Evolutionary conservation across 2,113 vertebrate genomes (phyloP).

Genomic region (Phylloscopus whistleri): DNA sequence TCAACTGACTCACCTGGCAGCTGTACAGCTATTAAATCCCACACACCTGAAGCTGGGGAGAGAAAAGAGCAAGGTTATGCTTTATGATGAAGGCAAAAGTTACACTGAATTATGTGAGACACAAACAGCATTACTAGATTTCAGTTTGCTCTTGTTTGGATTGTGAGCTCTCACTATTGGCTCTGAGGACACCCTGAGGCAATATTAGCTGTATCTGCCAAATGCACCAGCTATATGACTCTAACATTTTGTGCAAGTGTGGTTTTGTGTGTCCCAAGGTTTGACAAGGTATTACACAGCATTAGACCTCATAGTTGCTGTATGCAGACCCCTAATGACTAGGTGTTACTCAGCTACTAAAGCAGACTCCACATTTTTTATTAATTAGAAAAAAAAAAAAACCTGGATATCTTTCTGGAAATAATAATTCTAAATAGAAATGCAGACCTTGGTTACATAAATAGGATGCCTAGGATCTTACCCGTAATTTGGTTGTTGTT

Average conservation of each 20-base stretch:
- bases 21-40: neutral
- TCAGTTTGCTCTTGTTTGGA: neutral
- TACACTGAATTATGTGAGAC: neutral
- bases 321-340: neutral
- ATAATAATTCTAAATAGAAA: neutral
- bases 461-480: neutral
- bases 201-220: neutral
- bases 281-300: neutral
- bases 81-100: neutral
- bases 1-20: neutral
- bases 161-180: neutral
- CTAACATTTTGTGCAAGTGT: neutral
- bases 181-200: neutral
- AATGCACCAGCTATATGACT: neutral
- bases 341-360: neutral
- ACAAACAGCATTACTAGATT: neutral
- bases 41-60: neutral
- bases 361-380: neutral
- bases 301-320: neutral
- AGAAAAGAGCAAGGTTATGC: neutral
- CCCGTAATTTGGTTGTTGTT: neutral
- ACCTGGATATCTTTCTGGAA: neutral
- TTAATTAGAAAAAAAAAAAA: neutral
- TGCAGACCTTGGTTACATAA: neutral
- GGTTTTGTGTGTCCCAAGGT: neutral